Evolutionary conservation across 2,888 invertebrate species (phyloP), one percentile per base, ranked within the genome.

Genomic region (Trissonchulus latispiculum): DNA sequence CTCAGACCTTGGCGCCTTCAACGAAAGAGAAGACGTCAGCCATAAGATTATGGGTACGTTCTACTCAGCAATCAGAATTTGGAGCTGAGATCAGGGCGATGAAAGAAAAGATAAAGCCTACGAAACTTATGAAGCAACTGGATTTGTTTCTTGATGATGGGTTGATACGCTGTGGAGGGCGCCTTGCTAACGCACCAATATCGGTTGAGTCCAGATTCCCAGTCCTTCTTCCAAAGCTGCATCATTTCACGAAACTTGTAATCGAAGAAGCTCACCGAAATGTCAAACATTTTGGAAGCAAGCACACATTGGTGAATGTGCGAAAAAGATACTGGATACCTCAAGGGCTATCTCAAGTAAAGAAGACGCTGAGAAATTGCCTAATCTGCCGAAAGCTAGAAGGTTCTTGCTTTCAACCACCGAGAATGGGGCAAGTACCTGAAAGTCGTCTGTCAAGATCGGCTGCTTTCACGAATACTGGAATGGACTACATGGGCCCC

Each of bases 401-500:
- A 29, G 72, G 72, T 15, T 29, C 32, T 31, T 36, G 73, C n/a
- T 72, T 29, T 23, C 8, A 72, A 73, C 32, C 73, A 18, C 72
- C n/a, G n/a, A n/a, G n/a, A n/a, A n/a, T n/a, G n/a, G n/a, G n/a
- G n/a, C n/a, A n/a, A n/a, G n/a, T n/a, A n/a, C n/a, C n/a, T n/a
- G n/a, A n/a, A n/a, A n/a, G n/a, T n/a, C n/a, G n/a, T n/a, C n/a
- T n/a, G n/a, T 33, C 72, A 32, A 3, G 8, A n/a, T 69, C 69
- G 3, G 35, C 29, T 33, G 67, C 73, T 18, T 72, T 72, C 33
- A 32, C 29, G 33, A 32, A 80, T 1, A 76, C 75, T 1, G 84
- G 82, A 8, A 75, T 84, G 0, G 83, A 84, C 75, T 78, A 84
- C 59, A 79, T 81, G 1, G 84, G 84, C 0, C 84, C 84, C 0